Evolutionary conservation across 2,113 vertebrate genomes (phyloP).

Genomic region (Phyllopteryx taeniolatus): DNA sequence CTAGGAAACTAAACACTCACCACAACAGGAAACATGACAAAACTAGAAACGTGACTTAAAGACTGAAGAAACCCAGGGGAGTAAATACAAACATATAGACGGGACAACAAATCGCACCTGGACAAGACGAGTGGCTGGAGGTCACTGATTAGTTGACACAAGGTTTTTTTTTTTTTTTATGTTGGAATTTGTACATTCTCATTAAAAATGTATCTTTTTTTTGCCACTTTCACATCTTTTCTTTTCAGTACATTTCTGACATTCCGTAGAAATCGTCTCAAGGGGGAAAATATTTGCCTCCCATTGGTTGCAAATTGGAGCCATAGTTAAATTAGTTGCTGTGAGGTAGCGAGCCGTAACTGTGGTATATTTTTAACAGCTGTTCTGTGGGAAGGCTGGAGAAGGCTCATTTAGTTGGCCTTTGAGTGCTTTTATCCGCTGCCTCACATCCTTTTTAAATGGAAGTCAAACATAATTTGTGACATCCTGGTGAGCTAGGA

Average conservation of each 20-base stretch:
- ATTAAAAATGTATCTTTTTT: too few relatives aligned
- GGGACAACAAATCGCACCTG: too few relatives aligned
- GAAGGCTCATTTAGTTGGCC: slow-evolving; percentile 38
- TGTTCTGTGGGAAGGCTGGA: slow-evolving; percentile 21
- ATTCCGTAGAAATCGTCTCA: background rate
- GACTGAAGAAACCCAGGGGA: too few relatives aligned
- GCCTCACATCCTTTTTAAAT: slow-evolving; percentile 34
- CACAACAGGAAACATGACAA: too few relatives aligned
- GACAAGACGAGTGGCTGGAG: too few relatives aligned
- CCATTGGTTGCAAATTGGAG: slow-evolving; percentile 28
- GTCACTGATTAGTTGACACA: too few relatives aligned
- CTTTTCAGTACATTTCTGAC: background rate
- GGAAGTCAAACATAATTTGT: slow-evolving; percentile 44
- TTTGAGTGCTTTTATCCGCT: slow-evolving; percentile 35
- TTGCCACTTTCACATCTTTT: background rate
- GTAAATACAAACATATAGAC: too few relatives aligned
- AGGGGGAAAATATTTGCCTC: background rate
- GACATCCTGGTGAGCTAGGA: slow-evolving; percentile 11
- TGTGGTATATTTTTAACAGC: slow-evolving; percentile 36
- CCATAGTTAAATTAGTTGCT: slow-evolving; percentile 21
- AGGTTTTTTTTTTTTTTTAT: too few relatives aligned
- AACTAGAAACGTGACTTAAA: too few relatives aligned
- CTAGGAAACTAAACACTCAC: too few relatives aligned
- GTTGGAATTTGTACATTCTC: background rate
- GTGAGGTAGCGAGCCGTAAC: slow-evolving; percentile 3